Conservation (phyloP, 2,888 invertebrate genomes). For the Agelastica alni region DNA sequence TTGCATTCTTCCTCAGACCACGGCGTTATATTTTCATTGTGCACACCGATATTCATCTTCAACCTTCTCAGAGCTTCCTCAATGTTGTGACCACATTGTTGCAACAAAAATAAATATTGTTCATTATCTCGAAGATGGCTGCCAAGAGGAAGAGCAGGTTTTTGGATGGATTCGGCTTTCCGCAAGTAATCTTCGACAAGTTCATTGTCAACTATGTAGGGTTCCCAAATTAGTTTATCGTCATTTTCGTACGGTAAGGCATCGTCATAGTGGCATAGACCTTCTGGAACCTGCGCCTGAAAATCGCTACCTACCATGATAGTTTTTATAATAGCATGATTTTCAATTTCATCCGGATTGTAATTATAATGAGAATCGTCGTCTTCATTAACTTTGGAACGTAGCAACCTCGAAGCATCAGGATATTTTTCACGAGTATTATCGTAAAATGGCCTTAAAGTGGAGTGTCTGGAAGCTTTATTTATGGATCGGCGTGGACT, state of each 20-base stretch:
- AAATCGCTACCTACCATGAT: constrained; percentile 95
- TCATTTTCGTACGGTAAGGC: constrained; percentile 93
- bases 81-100: constrained; percentile 93
- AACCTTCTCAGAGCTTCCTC: constrained; percentile 88
- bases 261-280: constrained; percentile 89
- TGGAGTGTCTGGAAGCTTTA: constrained; percentile 55
- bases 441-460: constrained; percentile 62
- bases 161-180: constrained; percentile 58
- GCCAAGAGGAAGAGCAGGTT: constrained; percentile 68
- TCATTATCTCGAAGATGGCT: constrained; percentile 84
- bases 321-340: constrained; percentile 76
- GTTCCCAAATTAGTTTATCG: constrained; percentile 94
- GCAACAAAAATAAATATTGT: constrained; percentile 85
- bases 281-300: constrained; percentile 93
- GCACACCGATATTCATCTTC: constrained; percentile 56
- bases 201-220: constrained; percentile 71
- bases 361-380: constrained; percentile 74
- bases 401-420: constrained; percentile 59
- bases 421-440: constrained; percentile 55
- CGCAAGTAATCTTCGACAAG: constrained; percentile 81
- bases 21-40: constrained; percentile 61
- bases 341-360: constrained; percentile 83
- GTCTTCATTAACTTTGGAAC: constrained; percentile 72
- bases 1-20: constrained; percentile 98
- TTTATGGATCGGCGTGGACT: constrained; percentile 39